Percentiles rank a stretch among this genome's conserved stretches.
These are phyloP conservation scores for silkworm (Bombyx mori) DNA, from an alignment of 1,140 invertebrate species.

Conservation along the genomic window ASM3026992v2 NC_085123.1:8087501-8088000, in stretches of 20 bases:
- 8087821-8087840: too few species aligned
- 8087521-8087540: constrained; percentile 52
- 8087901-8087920: constrained; percentile 27
- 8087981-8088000: constrained; percentile 17
- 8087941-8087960: constrained; percentile 31
- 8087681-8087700: constrained; percentile 20
- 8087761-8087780: too few species aligned
- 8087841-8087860: constrained; percentile 16
- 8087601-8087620: constrained; percentile 67
- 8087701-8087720: too few species aligned
- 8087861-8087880: constrained; percentile 55
- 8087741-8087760: too few species aligned
- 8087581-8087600: constrained; percentile 53
- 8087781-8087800: too few species aligned
- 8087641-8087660: constrained; percentile 58
- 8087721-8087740: too few species aligned
- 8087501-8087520: constrained; percentile 34
- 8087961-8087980: constrained; percentile 43
- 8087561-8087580: constrained; percentile 57
- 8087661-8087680: constrained; percentile 32
- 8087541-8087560: constrained; percentile 60
- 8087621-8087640: constrained; percentile 54
- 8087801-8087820: too few species aligned
- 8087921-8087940: constrained; percentile 27
- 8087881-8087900: constrained; percentile 49